Evolutionary conservation across 2,113 vertebrate species (phyloP).

Genomic region (Globicephala melas): DNA sequence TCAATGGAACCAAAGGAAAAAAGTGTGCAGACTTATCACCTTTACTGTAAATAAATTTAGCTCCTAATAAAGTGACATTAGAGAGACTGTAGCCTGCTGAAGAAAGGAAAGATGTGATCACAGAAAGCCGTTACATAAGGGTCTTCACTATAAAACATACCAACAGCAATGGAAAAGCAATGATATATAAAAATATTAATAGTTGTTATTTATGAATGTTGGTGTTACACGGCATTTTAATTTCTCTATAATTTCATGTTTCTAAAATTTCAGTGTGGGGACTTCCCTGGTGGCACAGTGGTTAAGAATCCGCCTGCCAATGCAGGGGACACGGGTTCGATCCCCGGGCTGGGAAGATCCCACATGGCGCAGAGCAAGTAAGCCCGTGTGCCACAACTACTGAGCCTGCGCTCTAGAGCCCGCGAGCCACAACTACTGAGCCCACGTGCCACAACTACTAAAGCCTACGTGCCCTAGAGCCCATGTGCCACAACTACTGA

Average conservation of each 20-base stretch:
- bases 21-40: background rate
- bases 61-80: background rate
- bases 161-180: background rate
- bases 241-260: background rate
- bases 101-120: background rate
- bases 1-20: background rate
- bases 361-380: too few species aligned
- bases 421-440: too few species aligned
- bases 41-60: background rate
- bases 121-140: background rate
- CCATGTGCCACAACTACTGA: too few species aligned
- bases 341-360: too few species aligned
- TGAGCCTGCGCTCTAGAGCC: too few species aligned
- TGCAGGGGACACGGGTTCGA: too few species aligned
- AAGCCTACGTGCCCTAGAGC: too few species aligned
- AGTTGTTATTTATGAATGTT: background rate
- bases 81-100: background rate
- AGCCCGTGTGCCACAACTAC: too few species aligned
- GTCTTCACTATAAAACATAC: background rate
- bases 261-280: background rate
- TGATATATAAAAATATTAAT: background rate
- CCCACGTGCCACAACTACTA: too few species aligned
- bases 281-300: too few species aligned
- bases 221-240: background rate
- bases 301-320: too few species aligned